phyloP scores from a whole-genome alignment of 2,113 vertebrate genomes.

The Anolis sagrei region DNA sequence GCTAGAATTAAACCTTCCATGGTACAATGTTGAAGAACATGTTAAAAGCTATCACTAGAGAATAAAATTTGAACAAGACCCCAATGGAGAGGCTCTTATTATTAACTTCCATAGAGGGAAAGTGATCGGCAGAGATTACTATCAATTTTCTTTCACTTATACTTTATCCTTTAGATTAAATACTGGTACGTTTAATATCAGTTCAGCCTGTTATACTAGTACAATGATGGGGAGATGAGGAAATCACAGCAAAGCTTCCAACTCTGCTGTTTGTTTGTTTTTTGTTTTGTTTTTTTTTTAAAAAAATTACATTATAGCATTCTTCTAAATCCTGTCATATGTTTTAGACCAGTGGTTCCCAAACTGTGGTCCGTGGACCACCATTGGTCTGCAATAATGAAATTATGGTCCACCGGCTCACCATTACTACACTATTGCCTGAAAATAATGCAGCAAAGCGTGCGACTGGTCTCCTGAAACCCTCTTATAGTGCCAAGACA shows the following conservation, averaged over 20 bases:
- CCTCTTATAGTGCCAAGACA: too few species aligned
- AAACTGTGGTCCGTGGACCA: too few species aligned
- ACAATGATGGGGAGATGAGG: background rate
- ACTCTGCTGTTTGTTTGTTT: too few species aligned
- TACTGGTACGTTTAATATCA: background rate
- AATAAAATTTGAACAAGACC: conserved; percentile 42
- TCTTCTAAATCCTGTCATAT: background rate
- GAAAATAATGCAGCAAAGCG: too few species aligned
- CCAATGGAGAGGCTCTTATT: background rate
- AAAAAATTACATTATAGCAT: background rate
- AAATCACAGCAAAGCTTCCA: conserved; percentile 4
- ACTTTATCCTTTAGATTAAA: conserved; percentile 32
- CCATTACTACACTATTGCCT: too few species aligned
- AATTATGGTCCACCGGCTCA: too few species aligned
- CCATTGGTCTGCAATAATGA: too few species aligned
- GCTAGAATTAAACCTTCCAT: background rate
- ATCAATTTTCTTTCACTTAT: conserved; percentile 45
- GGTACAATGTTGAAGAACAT: background rate
- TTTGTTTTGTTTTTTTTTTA: too few species aligned
- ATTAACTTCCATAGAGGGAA: conserved; percentile 54
- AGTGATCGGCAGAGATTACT: conserved; percentile 46
- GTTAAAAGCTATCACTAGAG: conserved; percentile 37
- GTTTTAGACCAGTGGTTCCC: background rate
- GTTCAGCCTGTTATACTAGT: conserved; percentile 17
- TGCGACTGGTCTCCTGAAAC: too few species aligned